Conservation (phyloP, 1,140 invertebrate species). For the Lineus longissimus region DNA sequence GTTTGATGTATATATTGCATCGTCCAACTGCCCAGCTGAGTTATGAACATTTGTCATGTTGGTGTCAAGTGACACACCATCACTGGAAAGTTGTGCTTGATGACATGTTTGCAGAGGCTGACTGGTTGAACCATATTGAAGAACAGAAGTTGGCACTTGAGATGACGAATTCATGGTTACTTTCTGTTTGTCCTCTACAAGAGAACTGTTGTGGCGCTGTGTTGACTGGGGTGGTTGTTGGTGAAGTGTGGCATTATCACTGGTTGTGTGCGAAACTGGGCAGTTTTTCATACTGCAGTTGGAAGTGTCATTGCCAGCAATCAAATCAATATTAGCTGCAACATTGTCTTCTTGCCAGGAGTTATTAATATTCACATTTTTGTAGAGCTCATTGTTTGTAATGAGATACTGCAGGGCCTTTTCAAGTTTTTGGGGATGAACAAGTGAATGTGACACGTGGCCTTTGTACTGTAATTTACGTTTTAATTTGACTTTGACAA, state of each 20-base stretch:
- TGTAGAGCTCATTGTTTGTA: not conserved
- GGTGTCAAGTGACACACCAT: too few relatives aligned
- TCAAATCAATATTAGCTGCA: not conserved
- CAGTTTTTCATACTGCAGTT: not conserved
- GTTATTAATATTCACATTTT: not conserved
- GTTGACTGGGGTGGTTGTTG: too few relatives aligned
- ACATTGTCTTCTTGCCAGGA: not conserved
- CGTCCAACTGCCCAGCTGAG: not conserved
- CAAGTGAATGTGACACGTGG: not conserved
- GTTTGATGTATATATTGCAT: not conserved
- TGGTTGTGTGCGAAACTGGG: not conserved
- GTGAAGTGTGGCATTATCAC: too few relatives aligned
- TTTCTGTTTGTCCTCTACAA: too few relatives aligned
- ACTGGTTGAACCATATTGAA: too few relatives aligned
- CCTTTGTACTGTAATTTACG: slow-evolving; percentile 1
- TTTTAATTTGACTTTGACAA: slow-evolving; percentile 7
- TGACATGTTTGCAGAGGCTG: too few relatives aligned
- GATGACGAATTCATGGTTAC: too few relatives aligned
- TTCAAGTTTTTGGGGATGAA: not conserved
- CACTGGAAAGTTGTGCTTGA: too few relatives aligned
- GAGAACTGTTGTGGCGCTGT: too few relatives aligned
- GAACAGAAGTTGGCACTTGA: too few relatives aligned
- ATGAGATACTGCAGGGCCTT: not conserved
- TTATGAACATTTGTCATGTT: too few relatives aligned
- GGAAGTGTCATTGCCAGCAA: not conserved